Conservation (phyloP, 2,888 invertebrate genomes). For the Listrodromus nycthemerus region DNA sequence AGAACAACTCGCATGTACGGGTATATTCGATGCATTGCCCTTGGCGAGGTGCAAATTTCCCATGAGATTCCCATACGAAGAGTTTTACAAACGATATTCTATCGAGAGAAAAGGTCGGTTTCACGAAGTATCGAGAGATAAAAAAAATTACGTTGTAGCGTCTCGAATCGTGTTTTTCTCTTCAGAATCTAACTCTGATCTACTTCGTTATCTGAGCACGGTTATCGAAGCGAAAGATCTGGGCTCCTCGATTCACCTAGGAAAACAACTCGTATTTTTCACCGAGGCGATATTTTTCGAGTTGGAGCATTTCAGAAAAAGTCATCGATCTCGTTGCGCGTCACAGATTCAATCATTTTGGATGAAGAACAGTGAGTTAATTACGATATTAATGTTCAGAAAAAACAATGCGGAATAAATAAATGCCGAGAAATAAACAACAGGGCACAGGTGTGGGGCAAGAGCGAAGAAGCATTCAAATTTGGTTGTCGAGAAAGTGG, state of each 20-base stretch:
- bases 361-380: slow-evolving; percentile 70
- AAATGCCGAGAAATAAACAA: not conserved
- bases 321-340: slow-evolving; percentile 69
- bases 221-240: slow-evolving; percentile 61
- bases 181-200: slow-evolving; percentile 18
- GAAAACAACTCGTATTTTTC: slow-evolving; percentile 73
- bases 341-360: slow-evolving; percentile 75
- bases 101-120: slow-evolving; percentile 61
- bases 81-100: slow-evolving; percentile 73
- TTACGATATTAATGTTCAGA: slow-evolving; percentile 12
- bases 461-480: not conserved
- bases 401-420: slow-evolving; percentile 13
- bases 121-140: slow-evolving; percentile 12
- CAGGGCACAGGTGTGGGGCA: slow-evolving; percentile 30
- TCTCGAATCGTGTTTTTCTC: slow-evolving; percentile 13
- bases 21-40: slow-evolving; percentile 74
- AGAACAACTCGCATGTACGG: slow-evolving; percentile 73
- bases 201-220: slow-evolving; percentile 18
- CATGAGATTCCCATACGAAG: slow-evolving; percentile 71
- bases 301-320: slow-evolving; percentile 72
- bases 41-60: slow-evolving; percentile 75
- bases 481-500: not conserved
- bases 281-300: slow-evolving; percentile 71
- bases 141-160: not conserved
- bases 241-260: slow-evolving; percentile 69